Percentiles rank a stretch among this genome's conserved stretches.
Evolutionary conservation across 2,113 vertebrate genomes (phyloP).

Genomic region (Lates calcarifer): DNA sequence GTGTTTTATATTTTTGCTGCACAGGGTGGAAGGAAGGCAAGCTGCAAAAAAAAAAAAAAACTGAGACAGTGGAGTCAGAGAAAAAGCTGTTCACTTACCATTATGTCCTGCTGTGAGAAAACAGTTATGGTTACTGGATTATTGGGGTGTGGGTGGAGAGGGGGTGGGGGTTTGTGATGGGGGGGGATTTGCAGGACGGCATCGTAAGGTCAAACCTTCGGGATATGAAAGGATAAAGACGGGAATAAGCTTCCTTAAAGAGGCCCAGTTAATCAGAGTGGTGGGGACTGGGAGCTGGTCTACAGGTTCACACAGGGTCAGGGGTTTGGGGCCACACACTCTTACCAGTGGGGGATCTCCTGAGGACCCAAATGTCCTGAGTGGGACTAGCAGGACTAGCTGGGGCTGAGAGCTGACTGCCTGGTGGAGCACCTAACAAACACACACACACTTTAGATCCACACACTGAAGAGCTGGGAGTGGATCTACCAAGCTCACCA

Average conservation of each 20-base stretch:
- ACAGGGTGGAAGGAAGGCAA: neutral
- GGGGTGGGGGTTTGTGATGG: neutral
- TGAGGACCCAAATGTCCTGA: constrained; percentile 87
- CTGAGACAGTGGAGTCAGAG: neutral
- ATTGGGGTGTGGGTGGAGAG: neutral
- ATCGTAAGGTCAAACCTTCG: constrained; percentile 34
- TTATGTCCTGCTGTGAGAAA: constrained; percentile 11
- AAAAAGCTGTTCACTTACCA: constrained; percentile 27
- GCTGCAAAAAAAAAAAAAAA: neutral
- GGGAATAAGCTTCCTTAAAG: constrained; percentile 47
- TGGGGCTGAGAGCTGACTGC: constrained; percentile 75
- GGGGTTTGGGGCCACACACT: constrained; percentile 67
- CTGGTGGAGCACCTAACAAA: constrained; percentile 80
- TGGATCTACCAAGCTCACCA: constrained; percentile 10
- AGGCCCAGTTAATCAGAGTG: constrained; percentile 12
- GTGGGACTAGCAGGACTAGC: constrained; percentile 77
- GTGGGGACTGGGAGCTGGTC: constrained; percentile 5
- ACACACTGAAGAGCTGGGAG: constrained; percentile 40
- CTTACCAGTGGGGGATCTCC: constrained; percentile 85
- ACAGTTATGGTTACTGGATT: constrained; percentile 31
- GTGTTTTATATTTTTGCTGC: neutral
- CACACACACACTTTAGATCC: constrained; percentile 79
- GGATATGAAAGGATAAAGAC: constrained; percentile 38
- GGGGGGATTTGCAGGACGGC: constrained; percentile 20
- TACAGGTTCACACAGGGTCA: constrained; percentile 45